These are phyloP conservation scores for Otolemur crassicaudatus DNA, from an alignment of 2,797 vertebrate species.

Conservation along the genomic window DNA sequence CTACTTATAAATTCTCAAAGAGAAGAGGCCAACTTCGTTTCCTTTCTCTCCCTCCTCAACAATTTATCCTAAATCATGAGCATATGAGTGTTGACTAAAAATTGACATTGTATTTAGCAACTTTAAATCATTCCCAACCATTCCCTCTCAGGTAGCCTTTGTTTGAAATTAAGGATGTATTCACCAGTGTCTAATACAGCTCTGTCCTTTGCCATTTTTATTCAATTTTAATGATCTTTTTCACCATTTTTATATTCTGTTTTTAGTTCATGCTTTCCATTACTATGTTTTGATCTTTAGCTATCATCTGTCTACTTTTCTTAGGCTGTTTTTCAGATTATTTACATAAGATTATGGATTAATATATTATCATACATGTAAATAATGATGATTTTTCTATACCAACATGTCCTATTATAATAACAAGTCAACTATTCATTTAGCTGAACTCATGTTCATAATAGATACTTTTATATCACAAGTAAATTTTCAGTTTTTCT, in stretches of 20 bases:
- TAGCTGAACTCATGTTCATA: background rate
- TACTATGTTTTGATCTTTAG: background rate
- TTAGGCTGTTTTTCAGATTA: conserved; percentile 18
- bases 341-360: background rate
- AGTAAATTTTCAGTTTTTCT: conserved; percentile 24
- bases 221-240: conserved; percentile 29
- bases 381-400: background rate
- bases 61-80: background rate
- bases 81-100: background rate
- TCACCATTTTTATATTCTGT: background rate
- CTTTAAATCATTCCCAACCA: background rate
- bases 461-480: background rate
- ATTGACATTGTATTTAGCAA: background rate
- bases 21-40: background rate
- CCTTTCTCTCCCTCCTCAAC: background rate
- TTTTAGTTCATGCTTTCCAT: background rate
- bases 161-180: conserved; percentile 2
- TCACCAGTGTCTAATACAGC: background rate
- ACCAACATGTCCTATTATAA: background rate
- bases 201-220: background rate
- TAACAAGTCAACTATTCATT: conserved; percentile 36
- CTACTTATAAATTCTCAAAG: background rate
- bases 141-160: background rate
- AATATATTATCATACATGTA: background rate
- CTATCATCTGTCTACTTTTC: conserved; percentile 6